These are phyloP conservation scores for Ophiothrix spiculata DNA, from an alignment of 35 echinoderm and acorn worm species.

Conservation along the genomic window DNA sequence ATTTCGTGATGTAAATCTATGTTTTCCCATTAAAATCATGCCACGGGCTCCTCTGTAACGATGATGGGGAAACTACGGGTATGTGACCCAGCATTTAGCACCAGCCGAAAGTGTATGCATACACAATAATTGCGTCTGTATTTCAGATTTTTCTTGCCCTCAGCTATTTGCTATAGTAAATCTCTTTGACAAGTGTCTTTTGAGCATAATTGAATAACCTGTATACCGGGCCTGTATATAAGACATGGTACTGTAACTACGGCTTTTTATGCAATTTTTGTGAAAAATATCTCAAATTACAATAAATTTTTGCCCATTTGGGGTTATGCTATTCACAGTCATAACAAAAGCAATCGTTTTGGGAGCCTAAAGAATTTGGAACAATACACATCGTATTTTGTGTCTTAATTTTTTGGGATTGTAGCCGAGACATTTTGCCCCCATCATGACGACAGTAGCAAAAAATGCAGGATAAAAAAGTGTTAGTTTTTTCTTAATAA, in stretches of 20 bases:
- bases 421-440: conserved; percentile 3
- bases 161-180: neutral
- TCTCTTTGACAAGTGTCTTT: conserved; percentile 15
- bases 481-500: neutral
- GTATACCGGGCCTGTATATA: no score
- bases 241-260: conserved; percentile 1
- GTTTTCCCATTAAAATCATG: conserved; percentile 1
- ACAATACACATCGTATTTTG: neutral
- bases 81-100: conserved; percentile 11
- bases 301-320: neutral
- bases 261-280: conserved; percentile 10
- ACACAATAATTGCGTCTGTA: neutral
- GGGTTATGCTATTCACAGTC: neutral
- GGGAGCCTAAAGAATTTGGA: neutral
- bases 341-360: neutral
- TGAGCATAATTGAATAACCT: neutral
- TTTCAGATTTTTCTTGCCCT: neutral
- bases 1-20: neutral
- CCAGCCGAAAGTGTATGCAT: neutral
- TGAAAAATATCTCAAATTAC: conserved; percentile 16
- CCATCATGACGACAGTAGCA: no score
- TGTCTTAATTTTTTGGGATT: conserved; percentile 7
- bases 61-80: neutral
- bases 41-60: neutral
- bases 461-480: no score